These are phyloP conservation scores for Saguinus midas DNA, from an alignment of 2,113 vertebrate species.

Conservation along the genomic window DNA sequence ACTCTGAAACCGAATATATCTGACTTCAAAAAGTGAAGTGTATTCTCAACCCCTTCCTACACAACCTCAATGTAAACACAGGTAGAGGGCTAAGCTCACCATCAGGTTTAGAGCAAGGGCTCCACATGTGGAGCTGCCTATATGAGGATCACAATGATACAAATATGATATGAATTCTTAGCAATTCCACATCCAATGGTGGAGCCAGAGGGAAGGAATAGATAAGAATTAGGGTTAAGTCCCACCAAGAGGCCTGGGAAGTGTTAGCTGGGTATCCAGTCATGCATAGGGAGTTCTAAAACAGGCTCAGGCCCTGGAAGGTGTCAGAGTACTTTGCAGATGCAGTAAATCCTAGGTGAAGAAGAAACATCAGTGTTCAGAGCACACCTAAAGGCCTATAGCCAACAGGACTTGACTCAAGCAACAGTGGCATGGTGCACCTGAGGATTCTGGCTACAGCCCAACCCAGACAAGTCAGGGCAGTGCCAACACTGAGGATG, in stretches of 20 bases:
- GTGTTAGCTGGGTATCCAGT: background rate
- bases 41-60: background rate
- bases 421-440: fast-evolving
- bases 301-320: background rate
- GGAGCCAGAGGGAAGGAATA: background rate
- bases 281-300: background rate
- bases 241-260: background rate
- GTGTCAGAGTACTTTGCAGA: background rate
- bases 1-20: too few relatives aligned
- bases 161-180: background rate
- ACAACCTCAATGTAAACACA: background rate
- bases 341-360: background rate
- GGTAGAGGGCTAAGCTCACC: background rate
- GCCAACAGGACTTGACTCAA: background rate
- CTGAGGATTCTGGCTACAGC: background rate
- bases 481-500: too few relatives aligned
- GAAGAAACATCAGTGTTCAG: background rate
- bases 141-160: fast-evolving
- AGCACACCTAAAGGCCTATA: background rate
- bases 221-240: background rate
- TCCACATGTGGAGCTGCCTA: background rate
- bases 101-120: background rate
- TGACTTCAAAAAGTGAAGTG: background rate
- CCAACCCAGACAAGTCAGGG: background rate
- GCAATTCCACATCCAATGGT: background rate